Percentiles rank a stretch among this genome's conserved stretches.
Conservation (phyloP, 1,140 invertebrate species). For the Ceratoteleas bidentatus region DNA sequence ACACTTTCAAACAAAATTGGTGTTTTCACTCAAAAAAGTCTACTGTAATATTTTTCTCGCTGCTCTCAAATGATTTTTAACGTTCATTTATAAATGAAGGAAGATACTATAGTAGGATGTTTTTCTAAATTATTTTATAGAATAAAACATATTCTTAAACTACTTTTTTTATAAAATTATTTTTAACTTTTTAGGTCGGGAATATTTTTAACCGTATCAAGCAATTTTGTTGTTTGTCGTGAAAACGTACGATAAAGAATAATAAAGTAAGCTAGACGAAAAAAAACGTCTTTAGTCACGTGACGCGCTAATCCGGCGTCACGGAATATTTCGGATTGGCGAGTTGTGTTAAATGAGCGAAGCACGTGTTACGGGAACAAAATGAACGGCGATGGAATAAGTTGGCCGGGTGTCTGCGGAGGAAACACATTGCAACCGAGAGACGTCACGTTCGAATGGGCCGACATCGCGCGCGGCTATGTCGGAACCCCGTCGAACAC, state of each 20-base stretch:
- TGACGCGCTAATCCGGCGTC: constrained; percentile 40
- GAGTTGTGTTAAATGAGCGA: constrained; percentile 50
- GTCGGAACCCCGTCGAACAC: constrained; percentile 53
- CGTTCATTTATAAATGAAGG: too few relatives aligned
- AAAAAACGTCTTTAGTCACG: constrained; percentile 26
- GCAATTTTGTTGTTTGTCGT: constrained; percentile 19
- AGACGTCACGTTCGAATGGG: constrained; percentile 59
- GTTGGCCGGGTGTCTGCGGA: constrained; percentile 44
- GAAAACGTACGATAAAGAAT: constrained; percentile 35
- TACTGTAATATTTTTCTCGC: too few relatives aligned
- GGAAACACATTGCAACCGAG: constrained; percentile 60
- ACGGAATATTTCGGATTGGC: constrained; percentile 45
- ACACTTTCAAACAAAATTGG: too few relatives aligned
- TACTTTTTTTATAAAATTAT: too few relatives aligned
- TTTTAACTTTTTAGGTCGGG: too few relatives aligned
- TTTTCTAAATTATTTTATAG: too few relatives aligned
- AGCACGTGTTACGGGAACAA: constrained; percentile 38
- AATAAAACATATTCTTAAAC: too few relatives aligned
- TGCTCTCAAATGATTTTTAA: too few relatives aligned
- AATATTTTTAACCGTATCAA: too few relatives aligned
- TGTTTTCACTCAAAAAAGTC: too few relatives aligned
- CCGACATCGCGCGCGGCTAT: constrained; percentile 38
- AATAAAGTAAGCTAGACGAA: constrained; percentile 32
- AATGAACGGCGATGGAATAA: constrained; percentile 51
- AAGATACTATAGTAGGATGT: too few relatives aligned